Conservation (phyloP, 2,888 invertebrate species). For the Aspidapion aeneum region DNA sequence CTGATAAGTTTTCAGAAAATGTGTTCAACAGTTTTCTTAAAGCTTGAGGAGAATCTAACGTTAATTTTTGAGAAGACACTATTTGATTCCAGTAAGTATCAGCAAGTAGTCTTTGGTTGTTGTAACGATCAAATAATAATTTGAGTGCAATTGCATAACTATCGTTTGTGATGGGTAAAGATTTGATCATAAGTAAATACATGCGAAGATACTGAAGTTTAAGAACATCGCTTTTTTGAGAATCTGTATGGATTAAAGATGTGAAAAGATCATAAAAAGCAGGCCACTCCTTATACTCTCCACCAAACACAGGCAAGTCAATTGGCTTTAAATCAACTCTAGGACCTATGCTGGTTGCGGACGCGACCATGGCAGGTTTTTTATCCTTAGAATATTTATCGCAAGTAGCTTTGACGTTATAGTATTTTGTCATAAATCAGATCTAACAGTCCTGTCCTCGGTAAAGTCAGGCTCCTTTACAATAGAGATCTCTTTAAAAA, state of each 20-base stretch:
- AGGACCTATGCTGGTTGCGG: no score
- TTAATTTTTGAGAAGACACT: neutral
- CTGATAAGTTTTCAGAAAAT: neutral
- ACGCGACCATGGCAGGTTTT: neutral
- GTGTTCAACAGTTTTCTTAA: neutral
- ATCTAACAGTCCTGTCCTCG: neutral
- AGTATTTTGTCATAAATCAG: neutral
- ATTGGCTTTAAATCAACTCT: neutral
- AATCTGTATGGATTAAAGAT: neutral
- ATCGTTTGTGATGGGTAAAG: neutral
- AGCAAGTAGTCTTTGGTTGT: neutral
- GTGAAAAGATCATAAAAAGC: neutral
- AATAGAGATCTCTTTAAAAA: neutral
- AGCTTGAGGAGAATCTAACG: neutral
- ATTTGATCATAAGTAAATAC: neutral
- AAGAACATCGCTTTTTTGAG: neutral
- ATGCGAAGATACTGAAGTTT: neutral
- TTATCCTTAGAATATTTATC: neutral
- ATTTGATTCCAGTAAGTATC: neutral
- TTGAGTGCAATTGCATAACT: neutral
- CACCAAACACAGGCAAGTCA: neutral
- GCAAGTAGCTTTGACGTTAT: neutral
- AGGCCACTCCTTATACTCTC: neutral
- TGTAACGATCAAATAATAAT: neutral
- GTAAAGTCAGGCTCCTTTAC: neutral